Evolutionary conservation across 2,888 invertebrate genomes (phyloP).

Genomic region (Hoplodrina ambigua): DNA sequence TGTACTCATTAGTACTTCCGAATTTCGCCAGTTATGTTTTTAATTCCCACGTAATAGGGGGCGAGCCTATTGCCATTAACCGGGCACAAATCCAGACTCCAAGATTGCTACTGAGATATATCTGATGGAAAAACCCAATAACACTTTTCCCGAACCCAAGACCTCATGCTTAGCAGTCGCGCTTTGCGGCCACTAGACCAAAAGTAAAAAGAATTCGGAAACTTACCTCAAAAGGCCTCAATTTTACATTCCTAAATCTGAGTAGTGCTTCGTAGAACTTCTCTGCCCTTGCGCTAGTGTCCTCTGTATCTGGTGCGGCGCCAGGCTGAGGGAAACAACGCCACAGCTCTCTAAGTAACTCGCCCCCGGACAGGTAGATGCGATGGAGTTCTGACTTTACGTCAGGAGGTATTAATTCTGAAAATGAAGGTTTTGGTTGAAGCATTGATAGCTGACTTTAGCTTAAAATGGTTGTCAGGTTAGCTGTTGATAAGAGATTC

Average conservation of each 20-base stretch:
- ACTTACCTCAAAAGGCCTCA: conserved; percentile 95
- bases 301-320: conserved; percentile 94
- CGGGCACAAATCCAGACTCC: no score
- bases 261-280: conserved; percentile 97
- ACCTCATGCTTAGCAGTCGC: no score
- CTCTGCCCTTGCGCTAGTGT: conserved; percentile 94
- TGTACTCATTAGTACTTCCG: no score
- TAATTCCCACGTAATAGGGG: no score
- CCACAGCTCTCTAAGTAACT: conserved; percentile 98
- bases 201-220: neutral
- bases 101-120: no score
- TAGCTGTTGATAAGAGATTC: no score
- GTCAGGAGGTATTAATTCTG: conserved; percentile 96
- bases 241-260: conserved; percentile 95
- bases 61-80: no score
- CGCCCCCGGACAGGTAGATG: conserved; percentile 96
- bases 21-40: no score
- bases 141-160: no score
- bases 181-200: no score
- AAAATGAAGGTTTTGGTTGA: neutral
- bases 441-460: neutral
- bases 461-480: no score
- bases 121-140: no score
- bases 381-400: conserved; percentile 96
- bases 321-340: conserved; percentile 97